Evolutionary conservation across 2,113 vertebrate genomes (phyloP).

Genomic region (Eudyptes chrysolophus): DNA sequence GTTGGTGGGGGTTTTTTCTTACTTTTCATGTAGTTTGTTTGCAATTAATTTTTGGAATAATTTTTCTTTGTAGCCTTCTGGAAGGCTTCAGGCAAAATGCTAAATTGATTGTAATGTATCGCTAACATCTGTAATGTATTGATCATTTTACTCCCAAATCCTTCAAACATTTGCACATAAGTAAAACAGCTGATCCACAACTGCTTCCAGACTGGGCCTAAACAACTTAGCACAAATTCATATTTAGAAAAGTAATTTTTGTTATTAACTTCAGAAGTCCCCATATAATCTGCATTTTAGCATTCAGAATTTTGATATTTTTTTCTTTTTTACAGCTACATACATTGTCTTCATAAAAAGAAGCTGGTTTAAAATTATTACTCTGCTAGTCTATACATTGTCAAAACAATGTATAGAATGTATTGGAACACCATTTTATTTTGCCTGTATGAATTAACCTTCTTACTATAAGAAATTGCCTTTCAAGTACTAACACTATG

Average conservation of each 20-base stretch:
- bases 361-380: neutral
- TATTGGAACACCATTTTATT: neutral
- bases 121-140: neutral
- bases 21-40: neutral
- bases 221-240: neutral
- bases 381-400: neutral
- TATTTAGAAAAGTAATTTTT: neutral
- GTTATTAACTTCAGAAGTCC: neutral
- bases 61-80: neutral
- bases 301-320: neutral
- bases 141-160: neutral
- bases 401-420: neutral
- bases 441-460: neutral
- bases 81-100: neutral
- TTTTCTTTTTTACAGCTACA: neutral
- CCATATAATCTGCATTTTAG: neutral
- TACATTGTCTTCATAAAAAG: neutral
- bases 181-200: neutral
- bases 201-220: neutral
- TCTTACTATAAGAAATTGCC: neutral
- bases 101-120: neutral
- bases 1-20: neutral
- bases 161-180: neutral
- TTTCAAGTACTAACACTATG: neutral
- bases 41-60: neutral